Evolutionary conservation across 23 tunicate species (phyloP).

Genomic region (Ascidia mentula): DNA sequence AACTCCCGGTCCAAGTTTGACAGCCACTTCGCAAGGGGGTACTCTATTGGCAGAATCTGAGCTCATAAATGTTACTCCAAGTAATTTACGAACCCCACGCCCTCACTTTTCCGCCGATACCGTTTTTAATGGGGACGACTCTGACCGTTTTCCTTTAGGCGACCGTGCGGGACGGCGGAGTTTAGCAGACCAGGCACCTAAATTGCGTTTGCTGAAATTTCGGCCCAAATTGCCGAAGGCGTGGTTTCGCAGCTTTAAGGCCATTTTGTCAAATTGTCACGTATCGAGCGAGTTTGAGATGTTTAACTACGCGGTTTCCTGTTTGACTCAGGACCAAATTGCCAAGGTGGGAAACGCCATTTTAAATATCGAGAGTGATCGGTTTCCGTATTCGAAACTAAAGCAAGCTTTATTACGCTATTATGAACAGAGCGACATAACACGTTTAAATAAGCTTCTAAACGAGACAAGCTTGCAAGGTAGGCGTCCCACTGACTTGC

Average conservation of each 20-base stretch:
- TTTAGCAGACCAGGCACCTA: background rate
- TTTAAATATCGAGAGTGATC: background rate
- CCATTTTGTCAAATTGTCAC: background rate
- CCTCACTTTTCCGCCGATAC: too few relatives aligned
- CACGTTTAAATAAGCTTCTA: background rate
- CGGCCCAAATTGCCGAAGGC: conserved; percentile 2
- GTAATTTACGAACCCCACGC: too few relatives aligned
- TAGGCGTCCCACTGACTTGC: background rate
- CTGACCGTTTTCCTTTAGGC: background rate
- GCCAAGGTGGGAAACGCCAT: background rate
- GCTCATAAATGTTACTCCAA: too few relatives aligned
- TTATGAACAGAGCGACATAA: background rate
- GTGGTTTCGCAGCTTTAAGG: background rate
- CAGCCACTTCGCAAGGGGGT: too few relatives aligned
- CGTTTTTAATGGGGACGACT: too few relatives aligned
- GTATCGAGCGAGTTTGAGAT: background rate
- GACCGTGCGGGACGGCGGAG: background rate
- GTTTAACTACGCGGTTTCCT: background rate
- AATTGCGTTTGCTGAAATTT: background rate
- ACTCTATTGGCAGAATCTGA: too few relatives aligned
- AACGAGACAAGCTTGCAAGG: background rate
- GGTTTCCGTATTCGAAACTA: background rate
- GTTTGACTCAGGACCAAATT: background rate
- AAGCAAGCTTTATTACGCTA: background rate
- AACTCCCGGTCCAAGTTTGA: too few relatives aligned